These are phyloP conservation scores for Bicyclus anynana DNA, from an alignment of 1,140 invertebrate genomes.

Conservation along the genomic window DNA sequence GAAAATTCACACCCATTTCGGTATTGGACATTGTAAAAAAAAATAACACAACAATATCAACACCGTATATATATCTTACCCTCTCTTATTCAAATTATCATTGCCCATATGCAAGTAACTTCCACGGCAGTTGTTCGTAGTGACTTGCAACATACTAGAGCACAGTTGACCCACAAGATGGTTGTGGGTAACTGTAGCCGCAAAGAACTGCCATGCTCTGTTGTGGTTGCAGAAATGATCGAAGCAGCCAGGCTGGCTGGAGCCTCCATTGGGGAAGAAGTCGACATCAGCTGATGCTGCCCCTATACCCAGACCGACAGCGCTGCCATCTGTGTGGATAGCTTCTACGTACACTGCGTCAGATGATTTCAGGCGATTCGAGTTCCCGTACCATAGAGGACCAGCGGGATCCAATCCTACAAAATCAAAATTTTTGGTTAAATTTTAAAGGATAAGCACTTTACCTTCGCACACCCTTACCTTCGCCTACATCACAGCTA, in stretches of 20 bases:
- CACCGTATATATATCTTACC: no score
- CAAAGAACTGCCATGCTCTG: conserved; percentile 80
- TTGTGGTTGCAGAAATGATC: conserved; percentile 79
- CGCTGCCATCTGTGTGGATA: conserved; percentile 85
- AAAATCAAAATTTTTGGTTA: background rate
- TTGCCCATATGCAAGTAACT: conserved; percentile 39
- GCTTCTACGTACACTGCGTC: conserved; percentile 82
- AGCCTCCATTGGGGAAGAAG: conserved; percentile 88
- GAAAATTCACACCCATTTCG: no score
- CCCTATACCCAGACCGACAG: conserved; percentile 76
- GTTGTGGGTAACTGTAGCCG: conserved; percentile 45
- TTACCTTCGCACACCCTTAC: no score
- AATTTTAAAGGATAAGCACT: no score
- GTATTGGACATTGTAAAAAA: no score
- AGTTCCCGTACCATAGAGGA: conserved; percentile 77
- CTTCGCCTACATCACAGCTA: no score
- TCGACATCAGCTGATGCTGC: conserved; percentile 79
- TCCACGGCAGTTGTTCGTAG: conserved; percentile 40
- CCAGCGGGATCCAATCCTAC: conserved; percentile 83
- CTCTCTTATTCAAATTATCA: conserved; percentile 39
- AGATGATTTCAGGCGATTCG: conserved; percentile 68
- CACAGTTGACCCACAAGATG: conserved; percentile 40
- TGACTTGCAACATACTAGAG: conserved; percentile 28
- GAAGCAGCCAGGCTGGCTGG: conserved; percentile 67
- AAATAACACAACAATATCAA: no score